Base-by-base conservation (phyloP, 2,113 vertebrate genomes). In the Eclectus roratus region DNA sequence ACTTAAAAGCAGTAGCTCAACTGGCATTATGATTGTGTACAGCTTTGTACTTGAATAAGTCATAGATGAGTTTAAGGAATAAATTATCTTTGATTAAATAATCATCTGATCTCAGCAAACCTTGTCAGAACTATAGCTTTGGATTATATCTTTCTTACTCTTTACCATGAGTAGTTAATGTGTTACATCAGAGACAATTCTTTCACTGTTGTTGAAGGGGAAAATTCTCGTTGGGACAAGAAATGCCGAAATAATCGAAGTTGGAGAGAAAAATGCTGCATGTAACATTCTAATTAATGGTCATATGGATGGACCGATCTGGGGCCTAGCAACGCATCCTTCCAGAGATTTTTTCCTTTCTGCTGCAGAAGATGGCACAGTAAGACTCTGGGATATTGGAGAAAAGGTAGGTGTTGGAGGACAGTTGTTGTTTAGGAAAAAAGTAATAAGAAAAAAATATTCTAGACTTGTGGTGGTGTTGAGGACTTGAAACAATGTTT, bases 221-320 rank as follows among this genome's bases (percentile, higher is more conserved):
- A 99, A 99, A 96, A 99, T 99, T 96, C 97, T 99, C 0, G 99
- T 99, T 89, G 99, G 99, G 47, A 99, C 99, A 79, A 98, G 98
- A 81, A 99, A 99, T 73, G 99, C 99, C 4, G 99, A 99, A 98
- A 99, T 99, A 84, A 99, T 99, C 16, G 99, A 99, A 96, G 99
- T 99, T 71, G 99, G 99, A 91, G 99, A 99, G 97, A 99, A 99
- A 96, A 99, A 99, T 23, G 99, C 99, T 83, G 99, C 98, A 2
- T 99, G 99, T 97, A 99, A 98, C 94, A 98, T 99, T 94, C 91
- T 99, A 88, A 99, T 99, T 92, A 99, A 99, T 47, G 99, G 99
- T 53, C 99, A 99, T 85, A 98, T 99, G 98, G 99, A 99, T 35
- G 99, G 99, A 49, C 99, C 99, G 0, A 98, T 99, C 94, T 99